Percentiles rank a stretch among this genome's conserved stretches.
Conservation (phyloP, 2,797 vertebrate species). For the Microhierax caerulescens region DNA sequence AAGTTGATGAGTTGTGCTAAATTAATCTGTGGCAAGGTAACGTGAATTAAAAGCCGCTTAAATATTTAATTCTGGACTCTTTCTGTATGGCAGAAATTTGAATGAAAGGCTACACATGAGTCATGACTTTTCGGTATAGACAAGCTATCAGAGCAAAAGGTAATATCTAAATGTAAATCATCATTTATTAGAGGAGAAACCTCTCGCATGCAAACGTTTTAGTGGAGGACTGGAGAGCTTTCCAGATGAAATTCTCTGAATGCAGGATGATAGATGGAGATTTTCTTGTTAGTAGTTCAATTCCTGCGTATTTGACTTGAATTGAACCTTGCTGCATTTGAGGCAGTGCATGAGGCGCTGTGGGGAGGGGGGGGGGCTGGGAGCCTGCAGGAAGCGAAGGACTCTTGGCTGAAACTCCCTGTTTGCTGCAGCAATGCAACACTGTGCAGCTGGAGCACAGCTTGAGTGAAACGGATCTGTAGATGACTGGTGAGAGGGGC, state of each 20-base stretch:
- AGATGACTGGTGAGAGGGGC: slow-evolving; percentile 25
- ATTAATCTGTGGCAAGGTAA: slow-evolving; percentile 39
- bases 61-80: slow-evolving; percentile 22
- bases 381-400: neutral
- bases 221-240: neutral
- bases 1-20: slow-evolving; percentile 15
- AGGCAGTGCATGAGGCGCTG: neutral
- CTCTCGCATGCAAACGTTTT: neutral
- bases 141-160: neutral
- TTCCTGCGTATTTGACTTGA: neutral
- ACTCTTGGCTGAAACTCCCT: slow-evolving; percentile 6
- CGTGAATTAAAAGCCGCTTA: slow-evolving; percentile 14
- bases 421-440: slow-evolving; percentile 8
- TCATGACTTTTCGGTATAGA: neutral
- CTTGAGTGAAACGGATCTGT: slow-evolving; percentile 22
- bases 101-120: neutral
- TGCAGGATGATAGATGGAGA: neutral
- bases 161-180: neutral
- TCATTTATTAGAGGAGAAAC: neutral
- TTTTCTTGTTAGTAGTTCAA: neutral
- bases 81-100: neutral
- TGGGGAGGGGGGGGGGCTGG: neutral
- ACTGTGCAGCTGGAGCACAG: slow-evolving; percentile 54
- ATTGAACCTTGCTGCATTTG: neutral
- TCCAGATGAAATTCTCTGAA: neutral